A percentile compares a stretch with the other conserved stretches of the same genome.
Conservation (phyloP, 2,888 invertebrate genomes). For the Thereva nobilitata region DNA sequence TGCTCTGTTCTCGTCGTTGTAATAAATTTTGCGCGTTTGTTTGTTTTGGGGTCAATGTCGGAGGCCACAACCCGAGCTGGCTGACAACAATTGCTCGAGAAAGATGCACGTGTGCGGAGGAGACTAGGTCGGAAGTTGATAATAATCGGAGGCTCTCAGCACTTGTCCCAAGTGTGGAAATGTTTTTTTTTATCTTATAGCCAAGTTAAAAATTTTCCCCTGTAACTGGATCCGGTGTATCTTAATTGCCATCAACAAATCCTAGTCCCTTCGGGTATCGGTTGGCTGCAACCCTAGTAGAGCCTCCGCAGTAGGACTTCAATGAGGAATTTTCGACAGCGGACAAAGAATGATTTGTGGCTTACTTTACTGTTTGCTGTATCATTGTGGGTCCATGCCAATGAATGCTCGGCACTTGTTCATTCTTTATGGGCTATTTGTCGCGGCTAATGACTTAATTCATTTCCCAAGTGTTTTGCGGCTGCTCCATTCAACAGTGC, state of each 20-base stretch:
- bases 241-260: conserved; percentile 19
- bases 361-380: conserved; percentile 17
- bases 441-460: conserved; percentile 58
- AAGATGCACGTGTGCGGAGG: neutral
- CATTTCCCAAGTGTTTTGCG: conserved; percentile 51
- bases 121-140: conserved; percentile 13
- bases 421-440: conserved; percentile 55
- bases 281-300: neutral
- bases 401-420: conserved; percentile 24
- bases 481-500: conserved; percentile 3
- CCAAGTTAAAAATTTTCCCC: conserved; percentile 14
- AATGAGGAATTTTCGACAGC: conserved; percentile 16
- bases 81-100: neutral
- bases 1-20: too few species aligned
- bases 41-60: conserved; percentile 40
- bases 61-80: neutral
- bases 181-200: conserved; percentile 22
- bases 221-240: conserved; percentile 23
- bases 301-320: neutral
- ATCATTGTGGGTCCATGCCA: conserved; percentile 9
- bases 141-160: conserved; percentile 1
- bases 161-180: conserved; percentile 3
- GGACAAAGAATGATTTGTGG: conserved; percentile 34
- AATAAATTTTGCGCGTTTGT: conserved; percentile 29
- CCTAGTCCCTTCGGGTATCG: neutral